phyloP scores from a whole-genome alignment of 2,797 vertebrate species.

The Chromobotia macracanthus region DNA sequence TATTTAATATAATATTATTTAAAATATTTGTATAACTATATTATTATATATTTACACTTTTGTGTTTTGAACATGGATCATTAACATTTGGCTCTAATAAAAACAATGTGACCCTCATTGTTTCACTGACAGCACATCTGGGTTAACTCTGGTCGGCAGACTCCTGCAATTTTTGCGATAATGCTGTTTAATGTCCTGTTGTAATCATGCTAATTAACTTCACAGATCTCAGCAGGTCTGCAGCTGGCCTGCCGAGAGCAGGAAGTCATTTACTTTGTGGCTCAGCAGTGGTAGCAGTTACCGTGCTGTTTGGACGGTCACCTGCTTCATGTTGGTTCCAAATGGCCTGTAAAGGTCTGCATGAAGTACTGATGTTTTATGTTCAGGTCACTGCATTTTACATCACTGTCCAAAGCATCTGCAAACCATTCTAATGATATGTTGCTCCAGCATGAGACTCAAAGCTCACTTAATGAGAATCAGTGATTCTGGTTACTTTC shows the following conservation, averaged over 20 bases:
- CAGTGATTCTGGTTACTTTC: not conserved
- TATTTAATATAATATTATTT: too few relatives aligned
- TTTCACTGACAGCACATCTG: not conserved
- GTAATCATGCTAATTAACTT: constrained; percentile 57
- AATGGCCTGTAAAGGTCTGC: constrained; percentile 15
- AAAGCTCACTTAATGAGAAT: constrained; percentile 9
- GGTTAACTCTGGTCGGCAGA: constrained; percentile 30
- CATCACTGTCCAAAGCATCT: not conserved
- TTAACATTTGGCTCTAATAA: constrained; percentile 22
- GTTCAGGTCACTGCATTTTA: constrained; percentile 24
- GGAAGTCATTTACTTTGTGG: constrained; percentile 43
- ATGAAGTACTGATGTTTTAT: constrained; percentile 17
- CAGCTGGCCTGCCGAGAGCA: constrained; percentile 40
- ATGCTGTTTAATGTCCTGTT: constrained; percentile 47
- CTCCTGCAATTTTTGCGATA: constrained; percentile 46
- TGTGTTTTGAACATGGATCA: not conserved
- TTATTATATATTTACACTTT: not conserved
- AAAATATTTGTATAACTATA: too few relatives aligned
- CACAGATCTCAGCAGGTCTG: constrained; percentile 45
- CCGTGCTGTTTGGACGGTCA: constrained; percentile 12
- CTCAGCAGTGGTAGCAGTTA: constrained; percentile 32
- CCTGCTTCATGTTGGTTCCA: constrained; percentile 14
- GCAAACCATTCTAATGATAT: constrained; percentile 7
- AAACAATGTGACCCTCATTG: not conserved
- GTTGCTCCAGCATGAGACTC: not conserved